Conservation (phyloP, 2,888 invertebrate species). For the Smittia aterrima region DNA sequence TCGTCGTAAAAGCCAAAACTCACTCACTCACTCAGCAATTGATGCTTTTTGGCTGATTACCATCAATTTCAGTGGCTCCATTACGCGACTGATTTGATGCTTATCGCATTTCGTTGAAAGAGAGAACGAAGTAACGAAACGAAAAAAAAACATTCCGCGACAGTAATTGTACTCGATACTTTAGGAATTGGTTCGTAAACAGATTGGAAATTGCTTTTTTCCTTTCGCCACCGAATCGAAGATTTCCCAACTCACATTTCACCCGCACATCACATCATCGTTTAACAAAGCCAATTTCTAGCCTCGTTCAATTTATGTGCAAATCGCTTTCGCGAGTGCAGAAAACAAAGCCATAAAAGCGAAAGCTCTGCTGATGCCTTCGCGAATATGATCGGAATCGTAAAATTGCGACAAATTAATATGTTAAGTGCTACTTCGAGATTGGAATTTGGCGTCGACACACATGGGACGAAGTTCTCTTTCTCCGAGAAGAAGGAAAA, state of each 20-base stretch:
- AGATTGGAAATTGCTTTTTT: constrained; percentile 16
- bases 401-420: constrained; percentile 39
- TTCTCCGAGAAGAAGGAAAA: not conserved
- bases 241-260: not conserved
- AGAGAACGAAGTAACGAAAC: not conserved
- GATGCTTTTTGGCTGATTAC: constrained; percentile 19
- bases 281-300: constrained; percentile 14
- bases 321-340: constrained; percentile 29
- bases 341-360: constrained; percentile 37
- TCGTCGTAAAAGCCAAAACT: constrained; percentile 16
- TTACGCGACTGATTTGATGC: constrained; percentile 25
- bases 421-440: constrained; percentile 35
- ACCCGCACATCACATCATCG: not conserved
- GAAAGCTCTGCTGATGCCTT: not conserved
- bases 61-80: constrained; percentile 30
- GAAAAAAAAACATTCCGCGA: constrained; percentile 9
- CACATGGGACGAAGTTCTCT: not conserved
- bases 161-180: constrained; percentile 2
- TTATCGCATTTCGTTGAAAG: not conserved
- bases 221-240: not conserved
- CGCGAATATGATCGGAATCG: constrained; percentile 6
- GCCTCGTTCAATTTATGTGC: constrained; percentile 41
- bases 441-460: constrained; percentile 11
- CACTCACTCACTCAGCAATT: not conserved
- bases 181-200: constrained; percentile 23